These are phyloP conservation scores for Heliconius congener DNA, from an alignment of 1,140 invertebrate genomes.

Conservation along the genomic window DNA sequence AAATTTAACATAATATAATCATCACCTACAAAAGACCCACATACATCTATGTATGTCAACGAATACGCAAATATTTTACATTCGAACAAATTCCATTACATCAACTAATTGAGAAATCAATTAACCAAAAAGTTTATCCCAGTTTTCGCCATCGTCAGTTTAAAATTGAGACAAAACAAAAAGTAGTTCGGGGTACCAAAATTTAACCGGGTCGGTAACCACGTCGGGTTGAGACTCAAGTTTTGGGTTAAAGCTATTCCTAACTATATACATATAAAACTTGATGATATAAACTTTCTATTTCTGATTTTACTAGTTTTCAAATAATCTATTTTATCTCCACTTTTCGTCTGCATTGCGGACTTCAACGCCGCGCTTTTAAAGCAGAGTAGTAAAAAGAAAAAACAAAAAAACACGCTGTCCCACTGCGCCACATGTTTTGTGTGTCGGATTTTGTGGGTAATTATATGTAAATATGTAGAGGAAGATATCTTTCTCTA, in stretches of 20 bases:
- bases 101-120: constrained; percentile 4
- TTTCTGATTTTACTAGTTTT: neutral
- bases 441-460: too few species aligned
- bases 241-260: constrained; percentile 4
- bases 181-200: neutral
- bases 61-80: neutral
- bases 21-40: neutral
- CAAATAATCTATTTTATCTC: neutral
- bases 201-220: neutral
- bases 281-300: neutral
- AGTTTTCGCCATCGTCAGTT: neutral
- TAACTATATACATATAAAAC: neutral
- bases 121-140: neutral
- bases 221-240: neutral
- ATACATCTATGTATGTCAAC: neutral
- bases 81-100: neutral
- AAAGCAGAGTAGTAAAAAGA: too few species aligned
- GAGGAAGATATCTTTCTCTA: too few species aligned
- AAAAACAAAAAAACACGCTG: too few species aligned
- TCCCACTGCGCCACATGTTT: too few species aligned
- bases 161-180: neutral
- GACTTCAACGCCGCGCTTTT: too few species aligned
- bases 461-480: too few species aligned
- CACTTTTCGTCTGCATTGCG: neutral
- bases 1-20: too few species aligned